Conservation (phyloP, 2,113 vertebrate genomes). For the Tamias sibiricus region DNA sequence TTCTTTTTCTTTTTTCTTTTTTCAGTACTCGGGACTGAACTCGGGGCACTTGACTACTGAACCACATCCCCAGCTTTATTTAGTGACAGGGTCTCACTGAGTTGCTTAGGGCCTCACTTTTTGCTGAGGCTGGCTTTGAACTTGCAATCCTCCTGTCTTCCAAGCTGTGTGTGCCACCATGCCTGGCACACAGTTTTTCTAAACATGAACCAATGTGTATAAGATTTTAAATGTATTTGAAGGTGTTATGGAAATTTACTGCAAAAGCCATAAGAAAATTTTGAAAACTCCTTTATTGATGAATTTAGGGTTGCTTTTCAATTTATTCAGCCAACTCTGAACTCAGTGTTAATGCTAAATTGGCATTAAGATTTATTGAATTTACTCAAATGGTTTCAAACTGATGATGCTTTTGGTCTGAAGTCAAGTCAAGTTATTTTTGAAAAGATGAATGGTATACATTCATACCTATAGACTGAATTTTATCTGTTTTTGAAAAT, state of each 20-base stretch:
- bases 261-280: not conserved
- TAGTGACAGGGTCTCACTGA: no score
- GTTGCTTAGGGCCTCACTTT: no score
- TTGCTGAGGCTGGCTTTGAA: no score
- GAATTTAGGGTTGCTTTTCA: constrained; percentile 31
- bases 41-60: no score
- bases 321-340: not conserved
- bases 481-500: no score
- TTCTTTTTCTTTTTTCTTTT: not conserved
- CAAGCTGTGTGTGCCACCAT: no score
- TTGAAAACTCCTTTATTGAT: not conserved
- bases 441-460: not conserved
- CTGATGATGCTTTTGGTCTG: not conserved
- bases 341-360: not conserved
- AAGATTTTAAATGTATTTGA: not conserved
- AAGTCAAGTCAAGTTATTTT: not conserved
- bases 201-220: not conserved
- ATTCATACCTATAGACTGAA: no score
- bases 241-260: not conserved
- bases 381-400: constrained; percentile 1
- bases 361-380: not conserved
- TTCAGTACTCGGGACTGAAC: not conserved
- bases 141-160: no score
- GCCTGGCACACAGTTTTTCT: not conserved
- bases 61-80: no score